A percentile compares a stretch with the other conserved stretches of the same genome.
These are phyloP conservation scores for Bos indicus DNA, from an alignment of 2,113 vertebrate genomes.

Conservation along the genomic window DNA sequence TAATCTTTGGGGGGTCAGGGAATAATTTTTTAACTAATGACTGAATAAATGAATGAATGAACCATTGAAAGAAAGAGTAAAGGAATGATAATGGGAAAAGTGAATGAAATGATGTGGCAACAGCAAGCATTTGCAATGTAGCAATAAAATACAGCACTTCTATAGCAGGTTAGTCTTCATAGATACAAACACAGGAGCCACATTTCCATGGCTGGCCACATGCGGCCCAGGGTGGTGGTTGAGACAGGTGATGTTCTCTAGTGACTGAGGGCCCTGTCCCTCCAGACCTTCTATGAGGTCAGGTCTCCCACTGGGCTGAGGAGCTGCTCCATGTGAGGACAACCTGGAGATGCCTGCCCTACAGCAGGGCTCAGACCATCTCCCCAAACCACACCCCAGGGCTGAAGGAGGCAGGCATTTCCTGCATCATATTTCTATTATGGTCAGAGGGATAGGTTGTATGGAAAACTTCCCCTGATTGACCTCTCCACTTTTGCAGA, in stretches of 20 bases:
- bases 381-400: not conserved
- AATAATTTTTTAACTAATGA: not conserved
- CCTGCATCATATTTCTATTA: not conserved
- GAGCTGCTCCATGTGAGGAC: not conserved
- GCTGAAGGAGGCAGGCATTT: not conserved
- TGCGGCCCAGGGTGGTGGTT: not conserved
- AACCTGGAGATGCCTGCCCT: not conserved
- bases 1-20: not conserved
- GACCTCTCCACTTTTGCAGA: not conserved
- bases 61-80: not conserved
- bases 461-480: not conserved
- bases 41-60: not conserved
- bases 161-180: fast-evolving
- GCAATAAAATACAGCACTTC: no score
- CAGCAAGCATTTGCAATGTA: not conserved
- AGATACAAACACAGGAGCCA: not conserved
- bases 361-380: not conserved
- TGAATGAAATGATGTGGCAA: not conserved
- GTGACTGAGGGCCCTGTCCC: not conserved
- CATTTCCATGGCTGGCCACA: not conserved
- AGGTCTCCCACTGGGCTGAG: not conserved
- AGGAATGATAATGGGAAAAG: not conserved
- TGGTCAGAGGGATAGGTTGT: not conserved
- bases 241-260: not conserved
- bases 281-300: not conserved